Evolutionary conservation across 2,113 vertebrate genomes (phyloP), one percentile per base, ranked within the genome.

Genomic region (Kryptolebias marmoratus): DNA sequence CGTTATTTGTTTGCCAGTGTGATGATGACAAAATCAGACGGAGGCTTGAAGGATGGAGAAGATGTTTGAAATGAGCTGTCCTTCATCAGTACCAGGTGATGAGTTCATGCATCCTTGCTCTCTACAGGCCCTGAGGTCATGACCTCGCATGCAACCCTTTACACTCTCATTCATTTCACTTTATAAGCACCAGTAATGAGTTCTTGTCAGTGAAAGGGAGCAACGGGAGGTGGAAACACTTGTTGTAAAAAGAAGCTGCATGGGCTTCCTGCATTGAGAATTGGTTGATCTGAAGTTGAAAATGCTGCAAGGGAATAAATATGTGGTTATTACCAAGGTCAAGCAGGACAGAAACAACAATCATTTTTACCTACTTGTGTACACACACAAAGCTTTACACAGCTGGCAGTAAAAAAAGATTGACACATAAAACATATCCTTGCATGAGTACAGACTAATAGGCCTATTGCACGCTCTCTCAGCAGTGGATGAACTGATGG

Each of bases 131-230:
- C 70, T 0, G 87, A 90, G 87, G 93, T 93, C 92, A 81, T 88
- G 94, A 96, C 94, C 95, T 88, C 93, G 82, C 88, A 94, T 93
- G 93, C 91, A 91, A 89, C 88, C 88, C 93, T 92, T 95, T 93
- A 93, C 91, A 71, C 93, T 94, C 93, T 93, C 94, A 95, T 96
- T 96, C 96, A 96, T 96, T 95, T 95, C 94, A 95, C 94, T 96
- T 95, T 95, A 95, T 94, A 90, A 90, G 94, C 92, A 92, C 90
- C 88, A 93, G 91, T 96, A 95, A 96, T 96, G 95, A 96, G 93
- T 93, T 94, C 87, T 91, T 93, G 81, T 92, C 88, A 80, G 11
- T 82, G 84, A 90, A 83, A 82, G 72, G 54, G 31, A 78, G 60
- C 53, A 71, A 69, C 47, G 75, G 64, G 50, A 86, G 68, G 50